Base-by-base conservation (phyloP, 1,140 invertebrate genomes). In the Phymastichus coffea region DNA sequence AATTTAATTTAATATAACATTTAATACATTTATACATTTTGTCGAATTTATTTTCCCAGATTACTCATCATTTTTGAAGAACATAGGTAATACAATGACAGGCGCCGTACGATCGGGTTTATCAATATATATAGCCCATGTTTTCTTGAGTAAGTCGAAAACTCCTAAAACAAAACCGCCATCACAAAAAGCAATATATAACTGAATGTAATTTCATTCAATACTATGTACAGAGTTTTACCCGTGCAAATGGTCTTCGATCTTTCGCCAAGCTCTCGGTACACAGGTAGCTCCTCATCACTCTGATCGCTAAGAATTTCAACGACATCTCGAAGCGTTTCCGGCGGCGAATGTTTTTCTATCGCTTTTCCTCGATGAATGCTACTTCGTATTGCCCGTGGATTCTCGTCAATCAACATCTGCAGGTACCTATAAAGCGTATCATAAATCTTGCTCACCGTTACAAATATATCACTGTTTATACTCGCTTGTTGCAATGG, bases 171-270 rank as follows among this genome's bases (percentile, higher is more conserved):
- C n/a, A n/a, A n/a, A n/a, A n/a, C n/a, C n/a, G n/a, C n/a, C n/a
- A n/a, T n/a, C n/a, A 80, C 15, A 15, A n/a, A n/a, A n/a, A n/a
- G n/a, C n/a, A n/a, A n/a, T 46, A 7, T 46, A 14, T 46, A 28
- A 52, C 43, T 4, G 37, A 48, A 1, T n/a, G 20, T 19, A 19
- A 2, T 6, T 28, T 10, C 22, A n/a, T 40, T 6, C 12, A 8
- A 28, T 12, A 12, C 38, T 6, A 40, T 40, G 6, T 9, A 23
- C 4, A 46, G n/a, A n/a, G n/a, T n/a, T 22, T 72, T 78, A 89
- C 90, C 90, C 22, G 87, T 84, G 22, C 87, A 85, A 33, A 94
- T 87, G 23, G 91, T 93, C 70, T 88, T 88, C 2, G 92, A 85
- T 38, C 73, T 70, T 66, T 88, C 86, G 14, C 85, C 80, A 0